Conservation (phyloP, 1,140 invertebrate genomes). For the Zaprionus taronus region DNA sequence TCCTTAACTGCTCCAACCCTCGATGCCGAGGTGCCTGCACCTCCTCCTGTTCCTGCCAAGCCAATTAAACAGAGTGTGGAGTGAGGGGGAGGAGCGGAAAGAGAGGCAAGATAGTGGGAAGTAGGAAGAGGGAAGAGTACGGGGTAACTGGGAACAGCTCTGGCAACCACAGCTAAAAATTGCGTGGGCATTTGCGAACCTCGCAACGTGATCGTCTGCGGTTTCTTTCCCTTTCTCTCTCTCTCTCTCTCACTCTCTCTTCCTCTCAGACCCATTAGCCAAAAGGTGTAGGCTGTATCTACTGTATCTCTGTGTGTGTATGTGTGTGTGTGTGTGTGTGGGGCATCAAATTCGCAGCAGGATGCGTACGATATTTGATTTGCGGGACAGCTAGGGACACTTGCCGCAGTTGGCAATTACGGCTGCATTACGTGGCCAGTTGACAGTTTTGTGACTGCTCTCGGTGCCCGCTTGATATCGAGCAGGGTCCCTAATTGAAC, state of each 20-base stretch:
- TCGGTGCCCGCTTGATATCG: conserved; percentile 54
- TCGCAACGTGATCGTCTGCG: conserved; percentile 44
- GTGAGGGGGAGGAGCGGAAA: conserved; percentile 43
- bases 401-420: conserved; percentile 75
- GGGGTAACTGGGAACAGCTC: too few relatives aligned
- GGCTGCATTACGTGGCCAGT: conserved; percentile 68
- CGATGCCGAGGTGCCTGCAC: background rate
- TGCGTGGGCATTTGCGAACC: conserved; percentile 39
- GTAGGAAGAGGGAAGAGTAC: background rate
- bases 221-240: background rate
- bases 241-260: background rate
- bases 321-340: conserved; percentile 34
- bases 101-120: background rate
- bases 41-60: conserved; percentile 32
- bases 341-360: conserved; percentile 75
- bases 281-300: conserved; percentile 54
- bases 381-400: conserved; percentile 70
- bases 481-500: conserved; percentile 64
- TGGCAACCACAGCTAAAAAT: conserved; percentile 27
- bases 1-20: conserved; percentile 46
- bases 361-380: conserved; percentile 73
- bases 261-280: conserved; percentile 45
- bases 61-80: conserved; percentile 73
- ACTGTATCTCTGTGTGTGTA: background rate
- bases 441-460: conserved; percentile 64